A percentile compares a stretch with the other conserved stretches of the same genome.
These are phyloP conservation scores for Nesidiocoris tenuis DNA, from an alignment of 2,888 invertebrate species.

Conservation along the genomic window DNA sequence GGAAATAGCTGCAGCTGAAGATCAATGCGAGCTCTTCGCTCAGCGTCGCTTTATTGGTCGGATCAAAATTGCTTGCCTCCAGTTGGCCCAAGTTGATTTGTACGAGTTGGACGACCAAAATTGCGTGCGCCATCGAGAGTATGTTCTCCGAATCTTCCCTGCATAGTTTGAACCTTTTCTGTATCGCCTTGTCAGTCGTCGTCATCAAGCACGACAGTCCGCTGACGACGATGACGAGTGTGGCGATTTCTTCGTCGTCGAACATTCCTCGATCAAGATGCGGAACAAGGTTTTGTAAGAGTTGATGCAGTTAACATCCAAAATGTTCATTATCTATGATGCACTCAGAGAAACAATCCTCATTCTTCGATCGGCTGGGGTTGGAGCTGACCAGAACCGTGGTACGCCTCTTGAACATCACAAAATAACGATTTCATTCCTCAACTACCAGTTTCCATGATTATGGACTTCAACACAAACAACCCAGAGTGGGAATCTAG, in stretches of 20 bases:
- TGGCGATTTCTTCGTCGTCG: conserved; percentile 12
- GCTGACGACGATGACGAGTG: conserved; percentile 9
- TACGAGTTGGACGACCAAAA: conserved; percentile 8
- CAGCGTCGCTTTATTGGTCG: conserved; percentile 10
- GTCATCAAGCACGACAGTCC: conserved; percentile 11
- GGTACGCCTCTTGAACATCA: no score
- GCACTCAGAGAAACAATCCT: no score
- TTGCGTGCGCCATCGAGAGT: conserved; percentile 24
- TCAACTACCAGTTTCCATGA: no score
- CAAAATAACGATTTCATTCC: no score
- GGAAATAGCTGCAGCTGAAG: conserved; percentile 35
- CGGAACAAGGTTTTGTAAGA: no score
- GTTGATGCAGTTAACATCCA: no score
- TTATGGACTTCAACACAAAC: no score
- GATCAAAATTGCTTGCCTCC: neutral
- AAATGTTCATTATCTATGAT: no score
- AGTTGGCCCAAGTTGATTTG: conserved; percentile 1
- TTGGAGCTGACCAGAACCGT: no score
- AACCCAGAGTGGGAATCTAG: no score
- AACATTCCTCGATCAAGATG: no score
- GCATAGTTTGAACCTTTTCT: neutral
- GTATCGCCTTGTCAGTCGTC: conserved; percentile 4
- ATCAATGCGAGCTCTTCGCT: conserved; percentile 29
- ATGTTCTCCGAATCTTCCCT: conserved; percentile 25
- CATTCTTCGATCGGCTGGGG: no score